Conservation (phyloP, 2,113 vertebrate species). For the Dissostichus mawsoni region DNA sequence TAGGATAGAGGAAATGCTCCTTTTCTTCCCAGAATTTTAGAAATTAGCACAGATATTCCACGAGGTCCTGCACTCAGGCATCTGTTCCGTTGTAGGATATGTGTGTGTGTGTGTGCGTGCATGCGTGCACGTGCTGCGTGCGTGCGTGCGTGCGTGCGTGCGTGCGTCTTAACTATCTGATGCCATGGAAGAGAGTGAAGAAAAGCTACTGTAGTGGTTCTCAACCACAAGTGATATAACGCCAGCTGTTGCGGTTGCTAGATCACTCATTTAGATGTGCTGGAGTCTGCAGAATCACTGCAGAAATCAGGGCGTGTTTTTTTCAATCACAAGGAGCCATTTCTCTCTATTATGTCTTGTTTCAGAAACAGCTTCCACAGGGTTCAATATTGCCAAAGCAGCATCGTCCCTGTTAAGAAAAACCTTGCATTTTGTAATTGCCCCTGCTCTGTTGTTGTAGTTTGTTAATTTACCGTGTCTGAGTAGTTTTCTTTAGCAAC, state of each 20-base stretch:
- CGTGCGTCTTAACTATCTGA: constrained; percentile 1
- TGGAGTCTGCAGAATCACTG: constrained; percentile 15
- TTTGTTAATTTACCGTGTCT: background rate
- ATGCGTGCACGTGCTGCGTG: background rate
- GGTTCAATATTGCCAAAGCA: background rate
- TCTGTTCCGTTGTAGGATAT: constrained; percentile 50
- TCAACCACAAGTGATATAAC: constrained; percentile 11
- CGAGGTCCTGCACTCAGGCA: constrained; percentile 41
- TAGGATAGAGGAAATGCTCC: constrained; percentile 20
- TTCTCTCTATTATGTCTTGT: background rate
- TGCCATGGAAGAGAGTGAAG: constrained; percentile 20
- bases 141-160: background rate
- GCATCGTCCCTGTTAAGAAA: background rate
- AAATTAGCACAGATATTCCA: constrained; percentile 67
- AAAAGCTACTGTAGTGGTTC: constrained; percentile 8
- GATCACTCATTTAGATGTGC: constrained; percentile 40
- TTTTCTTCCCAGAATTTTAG: constrained; percentile 25
- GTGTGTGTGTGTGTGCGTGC: constrained; percentile 9
- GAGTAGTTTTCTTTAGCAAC: background rate
- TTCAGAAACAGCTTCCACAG: constrained; percentile 16
- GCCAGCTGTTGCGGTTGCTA: constrained; percentile 9
- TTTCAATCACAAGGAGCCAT: constrained; percentile 17
- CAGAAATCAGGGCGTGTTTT: constrained; percentile 23
- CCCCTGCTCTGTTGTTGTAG: background rate
- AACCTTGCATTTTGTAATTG: constrained; percentile 13